These are phyloP conservation scores for Brenthis daphne DNA, from an alignment of 2,888 invertebrate species.

Conservation along the genomic window DNA sequence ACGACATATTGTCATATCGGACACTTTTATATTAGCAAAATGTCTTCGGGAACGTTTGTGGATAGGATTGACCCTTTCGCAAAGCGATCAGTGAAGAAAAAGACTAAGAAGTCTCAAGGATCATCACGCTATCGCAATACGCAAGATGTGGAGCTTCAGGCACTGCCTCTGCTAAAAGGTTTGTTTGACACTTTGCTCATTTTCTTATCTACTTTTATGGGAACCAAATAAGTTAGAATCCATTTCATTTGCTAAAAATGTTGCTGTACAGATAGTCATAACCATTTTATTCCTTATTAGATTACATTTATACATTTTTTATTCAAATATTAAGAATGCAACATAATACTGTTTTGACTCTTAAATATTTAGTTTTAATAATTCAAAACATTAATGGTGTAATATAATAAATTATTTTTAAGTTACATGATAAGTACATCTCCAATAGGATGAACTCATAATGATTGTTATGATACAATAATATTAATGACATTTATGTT, in stretches of 20 bases:
- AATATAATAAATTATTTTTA: background rate
- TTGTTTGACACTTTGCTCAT: conserved; percentile 50
- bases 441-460: conserved; percentile 5
- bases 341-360: too few species aligned
- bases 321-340: too few species aligned
- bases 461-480: background rate
- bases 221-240: background rate
- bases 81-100: conserved; percentile 98
- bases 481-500: background rate
- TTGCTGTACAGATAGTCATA: too few species aligned
- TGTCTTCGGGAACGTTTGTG: conserved; percentile 94
- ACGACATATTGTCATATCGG: conserved; percentile 78
- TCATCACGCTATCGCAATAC: conserved; percentile 99
- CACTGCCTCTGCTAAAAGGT: conserved; percentile 99
- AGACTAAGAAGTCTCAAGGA: conserved; percentile 99
- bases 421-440: background rate
- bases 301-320: too few species aligned
- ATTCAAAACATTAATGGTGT: background rate
- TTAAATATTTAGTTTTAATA: too few species aligned
- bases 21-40: conserved; percentile 80
- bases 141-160: conserved; percentile 98
- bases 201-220: background rate
- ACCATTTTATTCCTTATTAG: too few species aligned
- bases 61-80: conserved; percentile 99
- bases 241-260: too few species aligned